phyloP scores from a whole-genome alignment of 1,140 invertebrate genomes.

The Rhynchophorus ferrugineus region DNA sequence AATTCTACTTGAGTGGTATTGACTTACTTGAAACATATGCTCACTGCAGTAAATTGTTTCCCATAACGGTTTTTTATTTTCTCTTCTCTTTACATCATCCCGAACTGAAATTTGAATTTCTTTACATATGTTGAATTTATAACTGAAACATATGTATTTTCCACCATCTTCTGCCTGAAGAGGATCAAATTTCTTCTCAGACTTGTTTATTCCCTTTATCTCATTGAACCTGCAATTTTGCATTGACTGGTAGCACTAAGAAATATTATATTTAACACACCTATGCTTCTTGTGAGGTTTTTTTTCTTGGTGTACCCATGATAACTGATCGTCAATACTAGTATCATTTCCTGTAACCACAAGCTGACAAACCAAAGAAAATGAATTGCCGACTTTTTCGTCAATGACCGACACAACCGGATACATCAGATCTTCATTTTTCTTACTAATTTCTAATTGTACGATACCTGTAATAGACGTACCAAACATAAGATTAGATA shows the following conservation, averaged over 20 bases:
- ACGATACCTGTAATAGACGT: conserved; percentile 21
- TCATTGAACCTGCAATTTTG: conserved; percentile 10
- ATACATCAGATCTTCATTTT: conserved; percentile 27
- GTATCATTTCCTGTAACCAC: conserved; percentile 26
- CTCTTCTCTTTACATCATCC: conserved; percentile 20
- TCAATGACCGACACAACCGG: conserved; percentile 28
- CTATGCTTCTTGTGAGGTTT: conserved; percentile 14
- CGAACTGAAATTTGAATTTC: conserved; percentile 27
- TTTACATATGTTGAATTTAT: conserved; percentile 33
- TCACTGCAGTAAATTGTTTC: conserved; percentile 31
- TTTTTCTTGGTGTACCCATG: conserved; percentile 26
- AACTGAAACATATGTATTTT: conserved; percentile 34
- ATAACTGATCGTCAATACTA: conserved; percentile 30
- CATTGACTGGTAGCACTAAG: background rate
- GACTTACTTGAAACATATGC: conserved; percentile 29
- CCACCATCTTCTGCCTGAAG: conserved; percentile 31
- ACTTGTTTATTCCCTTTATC: conserved; percentile 29
- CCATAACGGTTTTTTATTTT: conserved; percentile 19
- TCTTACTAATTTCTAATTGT: conserved; percentile 32
- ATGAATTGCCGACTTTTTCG: conserved; percentile 32
- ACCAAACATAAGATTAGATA: background rate
- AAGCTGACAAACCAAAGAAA: conserved; percentile 35
- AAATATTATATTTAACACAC: conserved; percentile 4
- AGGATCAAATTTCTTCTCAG: conserved; percentile 32
- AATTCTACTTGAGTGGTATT: background rate